Conservation (phyloP, 2,888 invertebrate species). For the Cinara cedri region DNA sequence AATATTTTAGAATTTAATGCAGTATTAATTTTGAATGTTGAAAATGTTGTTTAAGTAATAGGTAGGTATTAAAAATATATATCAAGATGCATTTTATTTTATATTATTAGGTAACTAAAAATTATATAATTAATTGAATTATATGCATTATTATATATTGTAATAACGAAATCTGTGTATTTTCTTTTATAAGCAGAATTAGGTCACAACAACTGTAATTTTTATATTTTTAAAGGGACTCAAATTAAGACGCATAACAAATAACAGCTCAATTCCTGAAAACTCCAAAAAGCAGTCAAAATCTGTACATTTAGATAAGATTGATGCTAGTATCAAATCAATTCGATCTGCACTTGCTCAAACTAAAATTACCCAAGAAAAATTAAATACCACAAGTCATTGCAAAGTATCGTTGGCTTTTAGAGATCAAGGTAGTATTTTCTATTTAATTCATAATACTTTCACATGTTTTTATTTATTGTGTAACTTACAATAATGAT, state of each 20-base stretch:
- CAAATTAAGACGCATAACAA: neutral
- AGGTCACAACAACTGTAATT: neutral
- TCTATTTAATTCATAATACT: neutral
- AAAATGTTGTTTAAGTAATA: neutral
- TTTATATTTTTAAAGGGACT: constrained; percentile 25
- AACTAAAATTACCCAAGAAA: constrained; percentile 41
- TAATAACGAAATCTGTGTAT: neutral
- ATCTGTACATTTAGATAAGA: constrained; percentile 36
- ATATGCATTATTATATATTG: neutral
- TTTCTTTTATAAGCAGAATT: too few relatives aligned
- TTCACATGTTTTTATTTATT: neutral
- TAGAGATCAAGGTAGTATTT: constrained; percentile 36
- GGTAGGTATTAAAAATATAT: too few relatives aligned
- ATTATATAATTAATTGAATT: neutral
- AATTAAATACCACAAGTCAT: constrained; percentile 10
- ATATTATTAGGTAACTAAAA: too few relatives aligned
- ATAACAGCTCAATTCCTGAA: neutral
- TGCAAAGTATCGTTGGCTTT: neutral
- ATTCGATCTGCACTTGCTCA: constrained; percentile 41
- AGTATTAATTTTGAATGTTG: too few relatives aligned
- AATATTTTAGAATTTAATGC: too few relatives aligned
- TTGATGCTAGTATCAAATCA: constrained; percentile 45
- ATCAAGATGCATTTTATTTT: too few relatives aligned
- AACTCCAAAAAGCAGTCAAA: neutral
- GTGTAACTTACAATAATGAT: neutral